Evolutionary conservation across 1,140 invertebrate genomes (phyloP), one percentile per base, ranked within the genome.

Genomic region (Pantala flavescens): DNA sequence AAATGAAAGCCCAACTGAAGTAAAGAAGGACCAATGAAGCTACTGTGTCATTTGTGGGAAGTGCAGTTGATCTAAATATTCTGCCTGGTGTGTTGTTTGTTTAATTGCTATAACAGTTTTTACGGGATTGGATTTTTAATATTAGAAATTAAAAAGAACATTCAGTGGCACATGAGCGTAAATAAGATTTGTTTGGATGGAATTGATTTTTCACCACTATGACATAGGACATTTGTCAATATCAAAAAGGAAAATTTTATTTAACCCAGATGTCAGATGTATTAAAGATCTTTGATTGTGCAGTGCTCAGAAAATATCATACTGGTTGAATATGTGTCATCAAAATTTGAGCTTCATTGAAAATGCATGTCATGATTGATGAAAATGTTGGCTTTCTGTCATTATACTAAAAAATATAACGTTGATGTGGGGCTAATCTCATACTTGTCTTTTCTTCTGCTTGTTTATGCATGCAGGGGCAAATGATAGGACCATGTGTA

Each of bases 81-180:
- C n/a, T 63, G 49, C 49, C 49, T 63, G 49, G 49, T 63, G 49
- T 63, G 49, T 63, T 63, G 49, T 63, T 63, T 63, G 49, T 63
- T 63, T 63, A 16, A 63, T 63, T 63, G 49, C 49, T 63, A 16
- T 63, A 63, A 63, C 49, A 14, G 49, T 63, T 63, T 63, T 36
- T 21, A 63, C 14, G 12, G 49, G 49, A 63, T 63, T 16, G 49
- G 49, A 63, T 63, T 63, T 63, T 63, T 63, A 63, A 63, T 19
- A 63, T 63, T 21, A 63, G 28, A 36, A 36, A 36, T 36, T 36
- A 9, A 36, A 36, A 36, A 36, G 28, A 36, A 36, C 2, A 36
- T 36, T 36, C 3, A 36, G 28, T 36, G 28, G 28, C 28, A 5
- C 28, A 9, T 36, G 28, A 36, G 28, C 2, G 28, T 36, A n/a